These are phyloP conservation scores for Alca torda DNA, from an alignment of 2,797 vertebrate genomes.

Conservation along the genomic window DNA sequence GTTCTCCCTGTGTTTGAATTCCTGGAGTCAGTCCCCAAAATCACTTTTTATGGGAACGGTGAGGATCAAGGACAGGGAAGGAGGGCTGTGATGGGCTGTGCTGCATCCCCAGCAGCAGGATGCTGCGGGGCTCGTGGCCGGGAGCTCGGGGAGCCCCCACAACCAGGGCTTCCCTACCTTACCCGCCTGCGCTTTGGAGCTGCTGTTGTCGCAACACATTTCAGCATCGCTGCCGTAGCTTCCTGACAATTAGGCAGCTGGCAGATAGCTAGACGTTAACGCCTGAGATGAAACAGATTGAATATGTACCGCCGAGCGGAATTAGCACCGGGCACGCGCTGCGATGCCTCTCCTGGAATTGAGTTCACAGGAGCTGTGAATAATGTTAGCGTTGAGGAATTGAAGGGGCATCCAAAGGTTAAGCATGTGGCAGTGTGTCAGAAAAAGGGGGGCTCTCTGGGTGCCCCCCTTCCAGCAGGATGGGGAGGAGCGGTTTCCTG, in stretches of 20 bases:
- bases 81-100: background rate
- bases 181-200: background rate
- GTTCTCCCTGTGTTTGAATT: background rate
- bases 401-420: background rate
- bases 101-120: background rate
- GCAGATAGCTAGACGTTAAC: background rate
- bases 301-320: background rate
- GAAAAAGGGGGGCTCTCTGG: background rate
- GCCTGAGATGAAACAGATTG: constrained; percentile 13
- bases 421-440: background rate
- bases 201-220: background rate
- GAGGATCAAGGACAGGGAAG: background rate
- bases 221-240: background rate
- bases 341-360: background rate
- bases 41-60: background rate
- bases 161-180: background rate
- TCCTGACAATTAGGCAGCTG: constrained; percentile 17
- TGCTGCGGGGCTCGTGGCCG: rapidly evolving
- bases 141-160: background rate
- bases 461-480: background rate
- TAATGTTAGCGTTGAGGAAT: background rate
- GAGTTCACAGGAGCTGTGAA: background rate
- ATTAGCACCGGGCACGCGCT: rapidly evolving
- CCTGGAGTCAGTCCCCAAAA: background rate
- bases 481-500: rapidly evolving